Conservation (phyloP, 2,113 vertebrate species). For the Mus spicilegus region DNA sequence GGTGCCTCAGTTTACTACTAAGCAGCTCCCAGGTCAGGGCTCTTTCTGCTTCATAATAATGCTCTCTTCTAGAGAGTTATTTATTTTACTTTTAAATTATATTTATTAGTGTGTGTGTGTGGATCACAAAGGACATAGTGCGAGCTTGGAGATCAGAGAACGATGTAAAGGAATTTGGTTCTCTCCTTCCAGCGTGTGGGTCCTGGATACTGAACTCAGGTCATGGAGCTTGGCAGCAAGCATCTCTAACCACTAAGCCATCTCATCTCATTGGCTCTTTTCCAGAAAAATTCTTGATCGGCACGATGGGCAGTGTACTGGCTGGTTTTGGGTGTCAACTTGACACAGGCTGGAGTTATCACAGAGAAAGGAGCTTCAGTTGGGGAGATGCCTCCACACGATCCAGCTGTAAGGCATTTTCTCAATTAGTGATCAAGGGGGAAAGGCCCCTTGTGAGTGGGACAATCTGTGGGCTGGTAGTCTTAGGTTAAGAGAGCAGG, state of each 20-base stretch:
- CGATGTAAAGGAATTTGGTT: background rate
- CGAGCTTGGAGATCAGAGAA: background rate
- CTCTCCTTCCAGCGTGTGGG: background rate
- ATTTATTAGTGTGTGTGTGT: background rate
- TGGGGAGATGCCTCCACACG: no score
- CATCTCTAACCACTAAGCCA: background rate
- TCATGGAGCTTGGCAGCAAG: no score
- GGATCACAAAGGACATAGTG: background rate
- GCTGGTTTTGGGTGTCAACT: no score
- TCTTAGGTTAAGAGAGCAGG: no score
- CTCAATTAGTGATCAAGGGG: no score
- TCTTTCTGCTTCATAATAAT: background rate
- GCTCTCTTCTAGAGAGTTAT: background rate
- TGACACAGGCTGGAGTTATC: no score
- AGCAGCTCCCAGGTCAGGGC: background rate
- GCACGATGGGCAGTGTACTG: background rate
- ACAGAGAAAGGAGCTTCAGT: no score
- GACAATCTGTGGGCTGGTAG: no score
- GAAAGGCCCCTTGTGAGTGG: no score
- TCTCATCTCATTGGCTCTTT: background rate
- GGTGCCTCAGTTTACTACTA: background rate
- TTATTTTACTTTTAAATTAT: background rate
- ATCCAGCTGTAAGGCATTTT: no score
- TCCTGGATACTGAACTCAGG: background rate
- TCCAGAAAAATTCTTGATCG: constrained; percentile 6